Evolutionary conservation across 2,888 invertebrate species (phyloP).

Genomic region (Pterostichus niger): DNA sequence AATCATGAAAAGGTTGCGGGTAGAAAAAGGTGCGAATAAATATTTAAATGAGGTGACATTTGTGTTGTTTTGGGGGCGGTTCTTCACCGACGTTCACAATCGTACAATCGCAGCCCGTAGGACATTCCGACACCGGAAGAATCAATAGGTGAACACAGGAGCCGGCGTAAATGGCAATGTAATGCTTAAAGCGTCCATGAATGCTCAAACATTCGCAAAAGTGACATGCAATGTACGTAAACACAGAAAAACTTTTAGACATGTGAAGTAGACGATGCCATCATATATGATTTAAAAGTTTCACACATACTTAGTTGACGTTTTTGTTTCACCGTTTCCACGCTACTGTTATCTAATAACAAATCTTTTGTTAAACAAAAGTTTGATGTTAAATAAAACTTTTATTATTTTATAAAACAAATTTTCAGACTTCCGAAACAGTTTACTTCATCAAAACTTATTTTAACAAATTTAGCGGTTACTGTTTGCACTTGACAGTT

Average conservation of each 20-base stretch:
- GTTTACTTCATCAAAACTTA: constrained; percentile 10
- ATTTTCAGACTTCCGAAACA: neutral
- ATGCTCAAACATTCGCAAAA: constrained; percentile 42
- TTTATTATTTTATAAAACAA: constrained; percentile 26
- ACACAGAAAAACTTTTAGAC: constrained; percentile 24
- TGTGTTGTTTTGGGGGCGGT: neutral
- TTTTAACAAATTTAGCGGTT: neutral
- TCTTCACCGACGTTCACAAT: neutral
- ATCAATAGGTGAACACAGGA: constrained; percentile 48
- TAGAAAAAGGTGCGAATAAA: neutral
- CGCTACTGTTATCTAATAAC: constrained; percentile 1
- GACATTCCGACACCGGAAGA: constrained; percentile 11
- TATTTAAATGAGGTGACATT: constrained; percentile 4
- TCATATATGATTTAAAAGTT: constrained; percentile 20
- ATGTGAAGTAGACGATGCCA: neutral
- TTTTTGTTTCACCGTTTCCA: neutral
- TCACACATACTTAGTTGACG: constrained; percentile 2
- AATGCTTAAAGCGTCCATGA: constrained; percentile 40
- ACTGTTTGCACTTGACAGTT: neutral
- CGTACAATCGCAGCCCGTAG: neutral
- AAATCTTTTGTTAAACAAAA: constrained; percentile 20
- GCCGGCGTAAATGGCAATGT: constrained; percentile 38
- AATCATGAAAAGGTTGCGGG: constrained; percentile 3
- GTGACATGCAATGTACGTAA: constrained; percentile 9
- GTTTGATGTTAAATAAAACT: neutral